Evolutionary conservation across 2,113 vertebrate genomes (phyloP).

Genomic region (Camarhynchus parvulus): DNA sequence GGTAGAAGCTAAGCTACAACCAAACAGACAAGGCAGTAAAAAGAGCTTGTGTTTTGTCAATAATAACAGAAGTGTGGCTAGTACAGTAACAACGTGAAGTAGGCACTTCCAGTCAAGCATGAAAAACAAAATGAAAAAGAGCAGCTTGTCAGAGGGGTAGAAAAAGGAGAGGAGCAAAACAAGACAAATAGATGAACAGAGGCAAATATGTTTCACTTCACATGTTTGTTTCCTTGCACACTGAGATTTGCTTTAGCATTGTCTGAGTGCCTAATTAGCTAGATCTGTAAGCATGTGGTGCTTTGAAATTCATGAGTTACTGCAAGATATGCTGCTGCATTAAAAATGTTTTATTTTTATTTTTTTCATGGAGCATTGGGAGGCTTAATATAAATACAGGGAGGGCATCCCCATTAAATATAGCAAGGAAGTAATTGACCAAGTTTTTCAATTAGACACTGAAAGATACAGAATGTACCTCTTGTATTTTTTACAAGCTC

Average conservation of each 20-base stretch:
- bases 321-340: neutral
- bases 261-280: conserved; percentile 47
- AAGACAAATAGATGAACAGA: conserved; percentile 28
- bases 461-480: fast-evolving
- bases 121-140: conserved; percentile 17
- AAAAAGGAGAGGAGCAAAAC: conserved; percentile 9
- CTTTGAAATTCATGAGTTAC: neutral
- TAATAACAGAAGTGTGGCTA: conserved; percentile 5
- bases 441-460: neutral
- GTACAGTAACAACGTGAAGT: neutral
- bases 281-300: neutral
- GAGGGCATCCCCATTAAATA: neutral
- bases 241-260: conserved; percentile 38
- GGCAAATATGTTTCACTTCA: conserved; percentile 16
- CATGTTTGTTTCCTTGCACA: conserved; percentile 3
- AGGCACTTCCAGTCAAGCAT: conserved; percentile 34
- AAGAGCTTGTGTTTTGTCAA: conserved; percentile 1
- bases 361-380: neutral
- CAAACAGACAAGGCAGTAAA: conserved; percentile 20
- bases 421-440: neutral
- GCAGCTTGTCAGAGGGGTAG: neutral
- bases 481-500: neutral
- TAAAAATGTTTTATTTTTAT: neutral
- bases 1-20: conserved; percentile 28
- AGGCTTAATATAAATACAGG: neutral